Conservation (phyloP, 2,888 invertebrate species). For the Vandiemenella viatica region DNA sequence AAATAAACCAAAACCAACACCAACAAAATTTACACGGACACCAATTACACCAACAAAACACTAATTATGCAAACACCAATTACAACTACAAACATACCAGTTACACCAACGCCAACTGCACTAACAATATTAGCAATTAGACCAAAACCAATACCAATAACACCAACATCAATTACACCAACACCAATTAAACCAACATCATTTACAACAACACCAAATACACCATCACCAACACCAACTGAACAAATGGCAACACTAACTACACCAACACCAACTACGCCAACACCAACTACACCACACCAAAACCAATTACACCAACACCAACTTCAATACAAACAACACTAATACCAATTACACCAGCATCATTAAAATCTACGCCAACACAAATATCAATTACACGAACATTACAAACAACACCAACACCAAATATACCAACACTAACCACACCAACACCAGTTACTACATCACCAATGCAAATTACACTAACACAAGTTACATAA, state of each 20-base stretch:
- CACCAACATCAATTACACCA: slow-evolving; percentile 1
- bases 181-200: background rate
- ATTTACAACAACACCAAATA: background rate
- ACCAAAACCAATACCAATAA: background rate
- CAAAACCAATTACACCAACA: slow-evolving; percentile 33
- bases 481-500: no score
- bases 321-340: background rate
- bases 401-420: no score
- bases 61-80: background rate
- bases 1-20: background rate
- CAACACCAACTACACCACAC: slow-evolving; percentile 32
- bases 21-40: background rate
- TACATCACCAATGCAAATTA: no score
- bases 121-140: background rate
- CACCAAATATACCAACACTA: no score
- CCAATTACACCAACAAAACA: slow-evolving; percentile 1
- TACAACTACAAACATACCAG: background rate
- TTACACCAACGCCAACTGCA: slow-evolving; percentile 1
- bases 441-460: no score
- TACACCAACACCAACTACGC: background rate
- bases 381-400: no score
- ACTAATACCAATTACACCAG: background rate
- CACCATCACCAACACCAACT: slow-evolving; percentile 9
- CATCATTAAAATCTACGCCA: slow-evolving; percentile 20
- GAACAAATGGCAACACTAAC: slow-evolving; percentile 9